These are phyloP conservation scores for Eutolmus rufibarbis DNA, from an alignment of 2,888 invertebrate species.

Conservation along the genomic window DNA sequence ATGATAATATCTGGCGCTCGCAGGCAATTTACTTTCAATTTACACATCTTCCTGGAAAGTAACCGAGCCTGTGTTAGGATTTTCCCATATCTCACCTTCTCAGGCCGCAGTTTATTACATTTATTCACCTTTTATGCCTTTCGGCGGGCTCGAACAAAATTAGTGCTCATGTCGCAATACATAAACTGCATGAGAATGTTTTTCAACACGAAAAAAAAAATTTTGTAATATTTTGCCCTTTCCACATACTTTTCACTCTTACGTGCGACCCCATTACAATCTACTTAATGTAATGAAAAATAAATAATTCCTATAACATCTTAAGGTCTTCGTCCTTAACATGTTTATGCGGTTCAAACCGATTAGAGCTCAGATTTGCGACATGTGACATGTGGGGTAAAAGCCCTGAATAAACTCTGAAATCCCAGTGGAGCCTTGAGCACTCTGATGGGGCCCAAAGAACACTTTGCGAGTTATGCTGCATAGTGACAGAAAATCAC, in stretches of 20 bases:
- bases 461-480: not conserved
- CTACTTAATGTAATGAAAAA: conserved; percentile 33
- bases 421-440: not conserved
- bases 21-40: conserved; percentile 41
- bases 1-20: conserved; percentile 33
- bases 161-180: not conserved
- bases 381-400: not conserved
- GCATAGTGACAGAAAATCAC: not conserved
- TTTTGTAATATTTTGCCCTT: not conserved
- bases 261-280: not conserved
- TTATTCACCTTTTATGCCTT: not conserved
- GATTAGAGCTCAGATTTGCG: not conserved
- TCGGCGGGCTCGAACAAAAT: not conserved
- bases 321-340: not conserved
- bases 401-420: not conserved
- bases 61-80: not conserved
- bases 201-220: not conserved
- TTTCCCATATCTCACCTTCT: conserved; percentile 26
- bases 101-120: not conserved
- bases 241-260: too few species aligned
- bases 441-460: not conserved
- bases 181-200: not conserved
- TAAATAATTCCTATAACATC: conserved; percentile 22
- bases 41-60: conserved; percentile 26
- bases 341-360: not conserved